Evolutionary conservation across 2,888 invertebrate species (phyloP).

Genomic region (Rhorus exstirpatorius): DNA sequence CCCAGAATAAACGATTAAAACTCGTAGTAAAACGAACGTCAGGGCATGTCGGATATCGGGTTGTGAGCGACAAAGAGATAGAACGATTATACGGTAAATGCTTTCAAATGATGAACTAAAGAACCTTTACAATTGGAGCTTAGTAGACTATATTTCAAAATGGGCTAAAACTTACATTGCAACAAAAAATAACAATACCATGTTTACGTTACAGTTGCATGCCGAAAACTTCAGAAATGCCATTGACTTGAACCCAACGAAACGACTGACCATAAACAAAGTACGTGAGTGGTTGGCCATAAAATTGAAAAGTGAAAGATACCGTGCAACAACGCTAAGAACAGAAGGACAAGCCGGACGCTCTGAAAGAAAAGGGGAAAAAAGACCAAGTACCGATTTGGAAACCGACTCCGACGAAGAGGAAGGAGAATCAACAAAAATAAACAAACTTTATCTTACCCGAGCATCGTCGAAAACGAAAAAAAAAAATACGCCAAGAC

Average conservation of each 20-base stretch:
- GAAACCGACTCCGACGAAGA: constrained; percentile 15
- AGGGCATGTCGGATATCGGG: neutral
- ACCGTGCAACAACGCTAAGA: neutral
- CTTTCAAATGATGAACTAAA: neutral
- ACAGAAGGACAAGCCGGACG: neutral
- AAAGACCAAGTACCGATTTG: neutral
- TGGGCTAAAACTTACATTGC: neutral
- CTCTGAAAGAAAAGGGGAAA: neutral
- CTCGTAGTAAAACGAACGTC: neutral
- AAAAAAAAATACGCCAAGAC: neutral
- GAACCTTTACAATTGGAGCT: neutral
- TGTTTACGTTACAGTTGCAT: constrained; percentile 13
- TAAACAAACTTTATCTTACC: no score
- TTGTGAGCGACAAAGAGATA: neutral
- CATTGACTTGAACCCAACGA: neutral
- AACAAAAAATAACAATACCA: constrained; percentile 13
- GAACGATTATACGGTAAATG: neutral
- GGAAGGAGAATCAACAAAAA: no score
- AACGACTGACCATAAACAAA: neutral
- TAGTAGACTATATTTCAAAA: neutral
- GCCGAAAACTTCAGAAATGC: constrained; percentile 3
- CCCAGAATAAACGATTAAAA: neutral
- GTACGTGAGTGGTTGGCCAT: constrained; percentile 8
- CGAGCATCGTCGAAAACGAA: no score
- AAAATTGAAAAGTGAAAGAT: constrained; percentile 10